Conservation (phyloP, 2,888 invertebrate species). For the Xanthorhoe designata region DNA sequence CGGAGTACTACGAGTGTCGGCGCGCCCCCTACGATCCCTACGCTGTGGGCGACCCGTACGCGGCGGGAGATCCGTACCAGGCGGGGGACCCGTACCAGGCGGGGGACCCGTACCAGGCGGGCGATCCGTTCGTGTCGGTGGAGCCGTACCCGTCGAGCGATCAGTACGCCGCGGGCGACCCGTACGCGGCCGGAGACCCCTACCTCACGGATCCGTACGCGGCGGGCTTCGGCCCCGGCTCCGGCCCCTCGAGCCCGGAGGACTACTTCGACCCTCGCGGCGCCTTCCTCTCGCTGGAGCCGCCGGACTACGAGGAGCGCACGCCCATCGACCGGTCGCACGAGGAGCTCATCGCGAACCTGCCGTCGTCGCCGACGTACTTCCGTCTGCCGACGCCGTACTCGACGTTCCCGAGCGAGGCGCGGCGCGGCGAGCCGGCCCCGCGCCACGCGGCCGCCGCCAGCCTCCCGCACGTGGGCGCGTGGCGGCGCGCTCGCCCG, state of each 20-base stretch:
- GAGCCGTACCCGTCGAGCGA: conserved; percentile 57
- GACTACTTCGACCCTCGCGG: conserved; percentile 86
- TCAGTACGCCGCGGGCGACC: conserved; percentile 54
- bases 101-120: conserved; percentile 12
- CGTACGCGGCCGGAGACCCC: conserved; percentile 65
- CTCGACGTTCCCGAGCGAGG: conserved; percentile 87
- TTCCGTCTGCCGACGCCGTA: conserved; percentile 87
- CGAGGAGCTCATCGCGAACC: conserved; percentile 85
- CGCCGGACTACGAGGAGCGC: conserved; percentile 82
- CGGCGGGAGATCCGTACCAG: conserved; percentile 11
- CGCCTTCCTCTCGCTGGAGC: conserved; percentile 76
- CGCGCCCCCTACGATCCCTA: conserved; percentile 71
- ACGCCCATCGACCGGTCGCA: conserved; percentile 84
- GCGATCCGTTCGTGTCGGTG: conserved; percentile 11
- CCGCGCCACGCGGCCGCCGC: conserved; percentile 89
- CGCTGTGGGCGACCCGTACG: conserved; percentile 12
- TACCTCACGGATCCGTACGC: conserved; percentile 55
- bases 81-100: conserved; percentile 51
- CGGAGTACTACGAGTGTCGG: conserved; percentile 89
- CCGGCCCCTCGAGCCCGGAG: conserved; percentile 89
- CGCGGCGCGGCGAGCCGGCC: conserved; percentile 83
- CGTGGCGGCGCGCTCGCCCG: conserved; percentile 48
- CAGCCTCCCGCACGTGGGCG: conserved; percentile 89
- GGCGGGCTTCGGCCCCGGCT: conserved; percentile 78
- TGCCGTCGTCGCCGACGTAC: conserved; percentile 73